These are phyloP conservation scores for Schizaphis graminum DNA, from an alignment of 2,888 invertebrate species.

Conservation along the genomic window DNA sequence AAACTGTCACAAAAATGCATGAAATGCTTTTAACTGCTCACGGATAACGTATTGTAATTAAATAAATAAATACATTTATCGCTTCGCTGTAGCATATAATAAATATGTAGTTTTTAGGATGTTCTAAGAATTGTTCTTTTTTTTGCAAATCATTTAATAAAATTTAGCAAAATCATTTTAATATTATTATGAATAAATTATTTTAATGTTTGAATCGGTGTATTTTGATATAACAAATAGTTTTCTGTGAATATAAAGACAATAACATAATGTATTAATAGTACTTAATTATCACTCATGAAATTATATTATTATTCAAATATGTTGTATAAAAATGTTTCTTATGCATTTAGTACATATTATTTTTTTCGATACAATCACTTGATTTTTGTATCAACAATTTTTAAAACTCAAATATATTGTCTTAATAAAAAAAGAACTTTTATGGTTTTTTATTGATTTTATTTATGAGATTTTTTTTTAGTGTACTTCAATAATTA, in stretches of 20 bases:
- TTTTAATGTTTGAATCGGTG: neutral
- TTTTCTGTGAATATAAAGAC: neutral
- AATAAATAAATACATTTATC: neutral
- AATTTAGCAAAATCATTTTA: neutral
- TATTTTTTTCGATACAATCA: neutral
- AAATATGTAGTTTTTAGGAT: neutral
- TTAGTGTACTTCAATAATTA: neutral
- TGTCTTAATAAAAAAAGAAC: neutral
- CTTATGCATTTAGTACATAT: neutral
- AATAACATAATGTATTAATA: neutral
- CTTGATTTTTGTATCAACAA: neutral
- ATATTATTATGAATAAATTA: neutral
- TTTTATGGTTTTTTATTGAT: neutral
- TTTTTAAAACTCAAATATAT: neutral
- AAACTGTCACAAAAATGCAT: slow-evolving; percentile 14
- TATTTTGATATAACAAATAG: neutral
- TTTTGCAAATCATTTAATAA: neutral
- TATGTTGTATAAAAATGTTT: neutral
- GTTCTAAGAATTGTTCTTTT: neutral
- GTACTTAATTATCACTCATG: neutral
- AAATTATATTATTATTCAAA: neutral
- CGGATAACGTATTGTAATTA: slow-evolving; percentile 22
- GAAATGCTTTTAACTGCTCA: neutral
- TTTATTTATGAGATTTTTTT: neutral
- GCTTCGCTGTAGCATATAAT: neutral